Percentiles rank a stretch among this genome's conserved stretches.
Evolutionary conservation across 2,113 vertebrate genomes (phyloP).

Genomic region (Eonycteris spelaea): DNA sequence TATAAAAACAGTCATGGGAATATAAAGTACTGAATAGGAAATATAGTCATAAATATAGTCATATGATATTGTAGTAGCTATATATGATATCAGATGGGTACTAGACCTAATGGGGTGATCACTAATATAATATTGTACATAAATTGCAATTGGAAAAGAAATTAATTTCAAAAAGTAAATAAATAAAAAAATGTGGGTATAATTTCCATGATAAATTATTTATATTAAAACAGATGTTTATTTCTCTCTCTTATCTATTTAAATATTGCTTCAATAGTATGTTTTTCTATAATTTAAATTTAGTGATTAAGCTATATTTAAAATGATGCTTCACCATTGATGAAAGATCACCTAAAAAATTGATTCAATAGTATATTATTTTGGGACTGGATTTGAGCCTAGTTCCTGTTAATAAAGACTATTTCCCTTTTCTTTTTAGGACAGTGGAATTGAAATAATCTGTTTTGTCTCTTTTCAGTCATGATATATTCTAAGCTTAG

Average conservation of each 20-base stretch:
- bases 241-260: slow-evolving; percentile 21
- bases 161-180: neutral
- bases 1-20: neutral
- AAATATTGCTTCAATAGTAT: neutral
- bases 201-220: neutral
- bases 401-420: slow-evolving; percentile 34
- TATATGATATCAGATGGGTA: neutral
- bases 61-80: neutral
- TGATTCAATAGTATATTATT: slow-evolving; percentile 10
- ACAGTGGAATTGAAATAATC: slow-evolving; percentile 22
- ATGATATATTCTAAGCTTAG: slow-evolving; percentile 42
- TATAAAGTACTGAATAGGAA: neutral
- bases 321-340: neutral
- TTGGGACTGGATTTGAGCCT: slow-evolving; percentile 35
- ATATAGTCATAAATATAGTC: neutral
- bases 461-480: slow-evolving; percentile 58
- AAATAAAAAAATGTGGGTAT: neutral
- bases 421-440: slow-evolving; percentile 33
- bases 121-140: neutral
- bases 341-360: slow-evolving; percentile 30
- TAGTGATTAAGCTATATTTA: neutral
- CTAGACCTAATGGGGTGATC: neutral
- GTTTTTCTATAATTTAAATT: slow-evolving; percentile 32
- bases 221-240: neutral
- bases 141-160: neutral